Base-by-base conservation (phyloP, 1,140 invertebrate genomes). In the Uloborus diversus region DNA sequence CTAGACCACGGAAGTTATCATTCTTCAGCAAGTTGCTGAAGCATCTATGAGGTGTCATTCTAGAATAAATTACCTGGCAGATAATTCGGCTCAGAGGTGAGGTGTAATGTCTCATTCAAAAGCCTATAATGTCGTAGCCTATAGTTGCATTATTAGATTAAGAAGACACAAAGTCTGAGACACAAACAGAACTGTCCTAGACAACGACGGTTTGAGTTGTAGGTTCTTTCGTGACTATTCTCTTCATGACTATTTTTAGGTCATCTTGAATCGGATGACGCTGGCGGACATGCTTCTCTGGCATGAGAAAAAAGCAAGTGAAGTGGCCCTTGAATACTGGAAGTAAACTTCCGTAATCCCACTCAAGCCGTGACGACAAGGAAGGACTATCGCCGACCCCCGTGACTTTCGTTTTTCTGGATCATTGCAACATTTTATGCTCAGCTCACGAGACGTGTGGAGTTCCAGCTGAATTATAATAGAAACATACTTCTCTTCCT, bases 341-440 rank as follows among this genome's bases (percentile, higher is more conserved):
- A 64, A 37, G 61, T 64, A 64, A 64, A 64, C 61, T 64, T 64
- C 61, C 61, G 61, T 64, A 64, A 64, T 37, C 61, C 37, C 35
- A 37, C 61, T 64, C 35, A 35, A 35, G 23, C 35, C 32, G 32
- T 37, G 61, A 33, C 27, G 61, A 64, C 61, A 64, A 20, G 33
- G 17, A 35, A 14, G 23, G 17, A 25, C n/a, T 13, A 14, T 64
- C 35, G 23, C 23, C 42, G 42, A 47, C 42, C 61, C 23, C 42
- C 61, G 42, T 35, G 32, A 42, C 9, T 42, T 17, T 17, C 17
- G 17, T 13, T 17, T 17, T 42, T 42, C 0, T 42, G 37, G 9
- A 17, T 17, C 37, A 17, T 13, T 9, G 37, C 9, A 17, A 17
- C 1, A 2, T 13, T 42, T 42, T 42, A 42, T 42, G 37, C 9